Conservation (phyloP, 2,113 vertebrate genomes). For the Spheniscus mendiculus region DNA sequence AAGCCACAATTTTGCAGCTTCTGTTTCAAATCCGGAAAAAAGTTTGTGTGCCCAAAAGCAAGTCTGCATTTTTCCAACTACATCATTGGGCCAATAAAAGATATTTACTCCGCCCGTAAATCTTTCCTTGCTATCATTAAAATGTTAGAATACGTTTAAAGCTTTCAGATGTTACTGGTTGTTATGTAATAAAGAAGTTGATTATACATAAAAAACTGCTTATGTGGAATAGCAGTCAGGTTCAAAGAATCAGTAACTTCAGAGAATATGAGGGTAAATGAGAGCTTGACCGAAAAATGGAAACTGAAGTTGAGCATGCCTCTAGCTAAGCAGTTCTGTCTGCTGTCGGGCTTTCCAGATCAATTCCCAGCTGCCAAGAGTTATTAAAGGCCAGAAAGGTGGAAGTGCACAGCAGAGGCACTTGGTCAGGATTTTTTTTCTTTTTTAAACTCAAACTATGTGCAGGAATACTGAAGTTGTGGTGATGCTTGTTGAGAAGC, state of each 20-base stretch:
- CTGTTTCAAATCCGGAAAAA: constrained; percentile 10
- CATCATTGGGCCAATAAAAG: constrained; percentile 21
- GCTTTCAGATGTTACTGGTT: constrained; percentile 57
- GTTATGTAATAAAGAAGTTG: constrained; percentile 46
- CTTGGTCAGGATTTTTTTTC: background rate
- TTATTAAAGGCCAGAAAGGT: constrained; percentile 12
- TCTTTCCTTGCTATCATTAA: constrained; percentile 49
- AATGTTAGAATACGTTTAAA: constrained; percentile 50
- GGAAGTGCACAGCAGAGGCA: background rate
- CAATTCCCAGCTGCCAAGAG: background rate
- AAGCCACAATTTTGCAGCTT: constrained; percentile 2
- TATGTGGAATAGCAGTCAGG: background rate
- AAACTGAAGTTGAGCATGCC: background rate
- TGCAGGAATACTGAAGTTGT: background rate
- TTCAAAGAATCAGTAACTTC: constrained; percentile 45
- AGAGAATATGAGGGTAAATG: constrained; percentile 25
- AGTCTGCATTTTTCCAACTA: constrained; percentile 29
- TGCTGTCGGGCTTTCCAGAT: background rate
- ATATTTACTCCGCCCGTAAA: constrained; percentile 34
- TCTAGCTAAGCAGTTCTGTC: background rate
- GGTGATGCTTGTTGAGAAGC: background rate
- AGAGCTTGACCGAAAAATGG: constrained; percentile 17
- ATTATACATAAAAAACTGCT: constrained; percentile 33
- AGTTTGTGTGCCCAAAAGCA: background rate
- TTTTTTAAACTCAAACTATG: background rate